phyloP scores from a whole-genome alignment of 2,888 invertebrate species.

The Leptothorax acervorum region DNA sequence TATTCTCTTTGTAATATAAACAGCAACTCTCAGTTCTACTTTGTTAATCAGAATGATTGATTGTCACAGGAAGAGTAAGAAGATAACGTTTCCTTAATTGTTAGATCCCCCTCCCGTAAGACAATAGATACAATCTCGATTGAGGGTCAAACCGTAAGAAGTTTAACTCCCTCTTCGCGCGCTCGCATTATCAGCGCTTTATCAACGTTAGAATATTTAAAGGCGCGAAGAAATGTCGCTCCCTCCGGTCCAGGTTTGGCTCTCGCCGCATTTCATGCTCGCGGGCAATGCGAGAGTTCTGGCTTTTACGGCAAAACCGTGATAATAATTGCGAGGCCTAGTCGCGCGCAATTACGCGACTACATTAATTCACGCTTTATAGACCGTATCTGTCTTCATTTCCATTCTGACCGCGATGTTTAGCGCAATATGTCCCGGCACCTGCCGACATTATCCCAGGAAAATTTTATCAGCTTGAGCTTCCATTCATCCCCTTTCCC shows the following conservation, averaged over 20 bases:
- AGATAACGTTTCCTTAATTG: background rate
- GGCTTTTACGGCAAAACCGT: slow-evolving; percentile 29
- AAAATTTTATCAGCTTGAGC: slow-evolving; percentile 69
- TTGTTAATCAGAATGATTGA: background rate
- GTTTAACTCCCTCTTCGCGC: background rate
- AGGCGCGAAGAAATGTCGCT: background rate
- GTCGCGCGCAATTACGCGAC: slow-evolving; percentile 61
- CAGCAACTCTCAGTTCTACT: background rate
- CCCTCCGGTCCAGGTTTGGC: background rate
- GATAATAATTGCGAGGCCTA: slow-evolving; percentile 56
- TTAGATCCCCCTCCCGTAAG: background rate
- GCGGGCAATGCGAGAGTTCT: slow-evolving; percentile 42
- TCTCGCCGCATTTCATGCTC: background rate
- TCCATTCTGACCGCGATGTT: slow-evolving; percentile 54
- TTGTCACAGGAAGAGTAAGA: background rate
- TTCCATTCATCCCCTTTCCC: slow-evolving; percentile 3
- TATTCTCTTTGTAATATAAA: background rate
- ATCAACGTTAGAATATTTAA: slow-evolving; percentile 6
- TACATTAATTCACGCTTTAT: slow-evolving; percentile 69
- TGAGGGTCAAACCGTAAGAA: background rate
- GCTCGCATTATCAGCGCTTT: background rate
- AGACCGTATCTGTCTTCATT: slow-evolving; percentile 65
- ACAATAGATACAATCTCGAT: background rate
- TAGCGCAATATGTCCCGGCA: slow-evolving; percentile 62
- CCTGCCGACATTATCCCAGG: slow-evolving; percentile 61